phyloP scores from a whole-genome alignment of 2,113 vertebrate species.

The Grallaria varia region DNA sequence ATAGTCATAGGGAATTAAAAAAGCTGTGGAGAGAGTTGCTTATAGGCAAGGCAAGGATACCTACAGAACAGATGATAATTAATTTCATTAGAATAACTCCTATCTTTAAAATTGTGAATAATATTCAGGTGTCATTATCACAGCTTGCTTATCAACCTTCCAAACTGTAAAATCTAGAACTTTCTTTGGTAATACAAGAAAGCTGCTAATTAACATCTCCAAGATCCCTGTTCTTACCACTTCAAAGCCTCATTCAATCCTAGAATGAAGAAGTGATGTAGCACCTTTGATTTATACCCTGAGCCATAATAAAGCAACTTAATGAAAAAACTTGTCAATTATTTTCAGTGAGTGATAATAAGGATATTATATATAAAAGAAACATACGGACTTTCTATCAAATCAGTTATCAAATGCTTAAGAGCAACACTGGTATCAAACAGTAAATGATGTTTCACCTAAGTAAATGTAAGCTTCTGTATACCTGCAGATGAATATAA shows the following conservation, averaged over 20 bases:
- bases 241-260: neutral
- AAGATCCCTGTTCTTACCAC: neutral
- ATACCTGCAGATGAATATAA: neutral
- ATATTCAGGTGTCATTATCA: neutral
- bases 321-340: neutral
- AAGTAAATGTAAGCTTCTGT: neutral
- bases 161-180: neutral
- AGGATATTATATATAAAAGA: neutral
- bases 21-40: neutral
- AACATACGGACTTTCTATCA: neutral
- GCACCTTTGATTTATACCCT: neutral
- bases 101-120: neutral
- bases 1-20: neutral
- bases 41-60: neutral
- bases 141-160: neutral
- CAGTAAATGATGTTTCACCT: neutral
- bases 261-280: neutral
- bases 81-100: neutral
- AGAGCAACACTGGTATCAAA: neutral
- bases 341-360: neutral
- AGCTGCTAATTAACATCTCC: neutral
- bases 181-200: neutral
- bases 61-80: neutral
- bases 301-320: neutral
- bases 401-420: neutral